A percentile compares a stretch with the other conserved stretches of the same genome.
phyloP scores from a whole-genome alignment of 2,888 invertebrate genomes.

The Uloborus plumipes region DNA sequence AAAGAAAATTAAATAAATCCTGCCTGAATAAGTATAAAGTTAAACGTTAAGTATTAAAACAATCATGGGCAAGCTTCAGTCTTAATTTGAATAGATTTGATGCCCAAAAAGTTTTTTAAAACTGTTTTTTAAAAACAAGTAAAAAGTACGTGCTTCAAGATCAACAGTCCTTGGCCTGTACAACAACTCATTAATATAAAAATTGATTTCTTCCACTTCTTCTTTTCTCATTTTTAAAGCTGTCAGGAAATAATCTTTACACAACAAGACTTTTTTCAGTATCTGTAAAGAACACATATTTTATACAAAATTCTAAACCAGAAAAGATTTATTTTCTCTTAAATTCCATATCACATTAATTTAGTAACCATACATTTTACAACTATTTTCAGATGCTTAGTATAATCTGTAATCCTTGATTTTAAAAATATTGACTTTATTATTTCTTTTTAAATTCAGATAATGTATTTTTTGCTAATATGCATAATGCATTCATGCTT shows the following conservation, averaged over 20 bases:
- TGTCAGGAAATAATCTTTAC: conserved; percentile 28
- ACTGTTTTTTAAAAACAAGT: background rate
- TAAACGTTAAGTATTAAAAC: background rate
- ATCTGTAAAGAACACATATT: conserved; percentile 12
- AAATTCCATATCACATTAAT: no score
- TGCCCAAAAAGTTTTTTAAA: background rate
- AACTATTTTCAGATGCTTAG: no score
- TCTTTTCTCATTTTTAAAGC: conserved; percentile 38
- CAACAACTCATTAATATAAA: conserved; percentile 18
- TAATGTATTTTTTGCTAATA: no score
- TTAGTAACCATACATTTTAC: no score
- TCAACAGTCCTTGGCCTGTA: conserved; percentile 1
- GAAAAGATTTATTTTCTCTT: no score
- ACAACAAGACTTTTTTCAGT: conserved; percentile 5
- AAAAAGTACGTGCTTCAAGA: conserved; percentile 13
- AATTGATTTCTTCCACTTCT: conserved; percentile 38
- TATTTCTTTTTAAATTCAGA: no score
- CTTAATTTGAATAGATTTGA: background rate
- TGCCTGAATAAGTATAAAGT: background rate
- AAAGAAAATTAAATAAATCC: background rate
- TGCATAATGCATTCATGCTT: no score
- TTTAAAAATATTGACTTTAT: no score
- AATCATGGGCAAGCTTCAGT: background rate
- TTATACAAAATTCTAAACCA: no score
- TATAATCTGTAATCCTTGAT: no score